Conservation (phyloP, 2,113 vertebrate species). For the Eulacestoma nigropectus region DNA sequence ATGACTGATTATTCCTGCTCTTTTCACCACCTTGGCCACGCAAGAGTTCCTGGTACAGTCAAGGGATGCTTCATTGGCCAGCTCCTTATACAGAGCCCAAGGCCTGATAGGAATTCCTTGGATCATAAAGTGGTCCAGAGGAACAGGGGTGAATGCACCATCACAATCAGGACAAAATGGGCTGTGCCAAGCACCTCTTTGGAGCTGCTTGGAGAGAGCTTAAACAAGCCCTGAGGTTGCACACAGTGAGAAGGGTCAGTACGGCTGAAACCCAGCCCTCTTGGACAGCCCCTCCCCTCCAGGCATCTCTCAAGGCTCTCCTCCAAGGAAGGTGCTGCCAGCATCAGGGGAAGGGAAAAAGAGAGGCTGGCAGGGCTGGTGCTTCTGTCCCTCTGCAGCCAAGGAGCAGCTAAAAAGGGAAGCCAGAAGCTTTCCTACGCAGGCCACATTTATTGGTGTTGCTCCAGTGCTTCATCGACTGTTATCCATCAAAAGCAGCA, state of each 20-base stretch:
- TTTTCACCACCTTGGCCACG: not conserved
- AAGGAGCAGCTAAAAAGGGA: not conserved
- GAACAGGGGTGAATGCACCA: not conserved
- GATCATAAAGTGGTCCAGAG: not conserved
- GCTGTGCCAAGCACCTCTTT: not conserved
- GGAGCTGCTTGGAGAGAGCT: not conserved
- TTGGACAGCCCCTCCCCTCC: not conserved
- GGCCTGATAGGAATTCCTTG: not conserved
- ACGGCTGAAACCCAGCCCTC: not conserved
- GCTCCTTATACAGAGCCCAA: not conserved
- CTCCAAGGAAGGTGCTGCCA: not conserved
- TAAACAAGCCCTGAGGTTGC: not conserved
- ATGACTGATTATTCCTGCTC: not conserved
- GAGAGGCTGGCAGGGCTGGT: not conserved
- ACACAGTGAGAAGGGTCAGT: not conserved
- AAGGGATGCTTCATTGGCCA: not conserved
- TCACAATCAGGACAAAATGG: not conserved
- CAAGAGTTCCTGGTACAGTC: not conserved
- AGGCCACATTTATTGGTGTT: not conserved
- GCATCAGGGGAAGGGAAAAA: not conserved
- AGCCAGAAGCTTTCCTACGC: not conserved
- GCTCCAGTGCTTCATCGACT: not conserved
- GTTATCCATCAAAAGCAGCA: slow-evolving; percentile 12
- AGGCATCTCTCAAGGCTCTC: not conserved
- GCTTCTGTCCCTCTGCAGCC: not conserved